A percentile compares a stretch with the other conserved stretches of the same genome.
Evolutionary conservation across 1,140 invertebrate genomes (phyloP).

Genomic region (Trichoplusia ni): DNA sequence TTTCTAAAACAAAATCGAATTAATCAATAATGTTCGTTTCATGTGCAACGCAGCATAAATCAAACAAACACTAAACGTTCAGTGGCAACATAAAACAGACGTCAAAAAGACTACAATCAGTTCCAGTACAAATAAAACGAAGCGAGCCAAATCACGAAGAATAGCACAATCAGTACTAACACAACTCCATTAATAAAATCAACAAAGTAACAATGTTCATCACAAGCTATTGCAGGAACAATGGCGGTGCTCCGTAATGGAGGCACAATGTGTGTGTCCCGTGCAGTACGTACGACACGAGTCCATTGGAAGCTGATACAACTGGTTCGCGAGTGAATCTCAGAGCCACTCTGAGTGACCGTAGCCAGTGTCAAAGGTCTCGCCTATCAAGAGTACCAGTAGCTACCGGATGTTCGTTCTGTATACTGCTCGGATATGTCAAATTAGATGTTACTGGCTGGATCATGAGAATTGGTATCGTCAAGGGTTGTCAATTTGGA

Average conservation of each 20-base stretch:
- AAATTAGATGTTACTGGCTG: too few relatives aligned
- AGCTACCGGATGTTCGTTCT: too few relatives aligned
- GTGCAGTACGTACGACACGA: constrained; percentile 32
- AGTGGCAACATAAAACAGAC: neutral
- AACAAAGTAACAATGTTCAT: constrained; percentile 58
- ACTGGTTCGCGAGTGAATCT: constrained; percentile 48
- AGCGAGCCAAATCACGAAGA: constrained; percentile 2
- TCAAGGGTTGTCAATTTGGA: too few relatives aligned
- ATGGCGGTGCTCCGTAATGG: constrained; percentile 44
- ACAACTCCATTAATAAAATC: constrained; percentile 54
- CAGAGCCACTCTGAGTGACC: too few relatives aligned
- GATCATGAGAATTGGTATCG: too few relatives aligned
- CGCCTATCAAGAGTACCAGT: neutral
- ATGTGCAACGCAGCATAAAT: too few relatives aligned
- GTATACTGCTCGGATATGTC: too few relatives aligned
- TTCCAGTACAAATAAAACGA: neutral
- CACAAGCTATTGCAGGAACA: constrained; percentile 65
- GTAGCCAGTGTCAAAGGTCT: constrained; percentile 47
- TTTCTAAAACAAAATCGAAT: too few relatives aligned
- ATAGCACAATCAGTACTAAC: constrained; percentile 16
- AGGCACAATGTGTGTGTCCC: constrained; percentile 37
- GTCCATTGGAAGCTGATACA: constrained; percentile 49
- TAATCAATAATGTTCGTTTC: too few relatives aligned
- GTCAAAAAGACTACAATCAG: neutral
- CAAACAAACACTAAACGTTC: neutral